A percentile compares a stretch with the other conserved stretches of the same genome.
Conservation (phyloP, 2,113 vertebrate genomes). For the Clarias macrocephalus region DNA sequence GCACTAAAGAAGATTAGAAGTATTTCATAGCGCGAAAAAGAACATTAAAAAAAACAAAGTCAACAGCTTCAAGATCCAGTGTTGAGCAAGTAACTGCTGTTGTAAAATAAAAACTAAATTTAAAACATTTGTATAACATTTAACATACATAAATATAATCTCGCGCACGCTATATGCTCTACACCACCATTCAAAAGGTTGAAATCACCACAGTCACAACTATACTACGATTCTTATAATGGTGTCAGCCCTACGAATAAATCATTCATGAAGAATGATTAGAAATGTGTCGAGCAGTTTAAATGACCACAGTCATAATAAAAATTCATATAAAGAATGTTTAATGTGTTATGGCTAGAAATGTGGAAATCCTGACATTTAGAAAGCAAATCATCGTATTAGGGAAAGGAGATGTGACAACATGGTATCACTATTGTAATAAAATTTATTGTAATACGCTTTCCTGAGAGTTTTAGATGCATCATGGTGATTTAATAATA, state of each 20-base stretch:
- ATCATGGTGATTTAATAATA: background rate
- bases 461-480: background rate
- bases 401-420: background rate
- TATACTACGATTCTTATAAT: background rate
- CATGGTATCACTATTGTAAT: background rate
- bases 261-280: background rate
- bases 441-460: background rate
- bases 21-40: background rate
- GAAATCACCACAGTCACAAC: background rate
- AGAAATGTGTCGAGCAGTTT: background rate
- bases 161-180: background rate
- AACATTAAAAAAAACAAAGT: background rate
- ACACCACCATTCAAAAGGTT: slow-evolving; percentile 12
- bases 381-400: background rate
- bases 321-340: background rate
- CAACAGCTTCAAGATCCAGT: slow-evolving; percentile 30
- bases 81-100: slow-evolving; percentile 21
- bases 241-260: background rate
- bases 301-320: background rate
- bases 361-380: background rate
- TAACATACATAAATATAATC: slow-evolving; percentile 41
- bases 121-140: background rate
- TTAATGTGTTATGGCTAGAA: too few relatives aligned
- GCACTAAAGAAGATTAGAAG: background rate
- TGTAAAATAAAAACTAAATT: background rate